Conservation (phyloP, 2,113 vertebrate species). For the Ptilonorhynchus violaceus region DNA sequence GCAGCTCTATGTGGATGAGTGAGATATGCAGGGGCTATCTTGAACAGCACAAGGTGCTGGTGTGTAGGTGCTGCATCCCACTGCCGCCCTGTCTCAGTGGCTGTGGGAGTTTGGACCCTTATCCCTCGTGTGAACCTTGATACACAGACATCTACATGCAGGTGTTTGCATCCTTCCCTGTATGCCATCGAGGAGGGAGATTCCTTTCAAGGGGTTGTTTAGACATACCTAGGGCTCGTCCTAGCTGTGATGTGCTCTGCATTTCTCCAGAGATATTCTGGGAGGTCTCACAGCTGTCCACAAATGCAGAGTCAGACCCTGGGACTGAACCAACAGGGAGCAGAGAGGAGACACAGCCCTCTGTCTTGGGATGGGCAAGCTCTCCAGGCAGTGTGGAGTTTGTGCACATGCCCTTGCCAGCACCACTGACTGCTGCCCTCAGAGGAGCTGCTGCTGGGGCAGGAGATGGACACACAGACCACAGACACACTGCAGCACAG, state of each 20-base stretch:
- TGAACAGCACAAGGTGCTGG: not conserved
- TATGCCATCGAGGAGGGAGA: not conserved
- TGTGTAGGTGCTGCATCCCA: not conserved
- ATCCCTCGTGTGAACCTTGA: not conserved
- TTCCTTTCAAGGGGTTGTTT: not conserved
- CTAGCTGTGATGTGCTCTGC: not conserved
- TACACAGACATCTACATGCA: not conserved
- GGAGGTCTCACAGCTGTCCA: not conserved
- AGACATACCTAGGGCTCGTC: not conserved
- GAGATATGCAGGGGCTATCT: not conserved
- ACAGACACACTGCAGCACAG: not conserved
- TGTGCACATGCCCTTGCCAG: not conserved
- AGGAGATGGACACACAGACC: not conserved
- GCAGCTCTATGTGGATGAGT: not conserved
- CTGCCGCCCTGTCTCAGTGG: not conserved
- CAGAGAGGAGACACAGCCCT: not conserved
- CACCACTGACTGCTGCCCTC: rapidly evolving
- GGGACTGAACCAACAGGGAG: not conserved
- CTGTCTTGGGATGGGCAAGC: not conserved
- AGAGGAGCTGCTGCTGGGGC: not conserved
- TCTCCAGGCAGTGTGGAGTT: not conserved
- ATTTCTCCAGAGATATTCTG: not conserved
- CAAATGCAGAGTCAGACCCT: not conserved
- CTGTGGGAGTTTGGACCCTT: not conserved
- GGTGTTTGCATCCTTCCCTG: not conserved